Percentiles rank a stretch among this genome's conserved stretches.
These are phyloP conservation scores for Nesometra sesokonis DNA, from an alignment of 35 echinoderm and acorn worm species.

Conservation along the genomic window DNA sequence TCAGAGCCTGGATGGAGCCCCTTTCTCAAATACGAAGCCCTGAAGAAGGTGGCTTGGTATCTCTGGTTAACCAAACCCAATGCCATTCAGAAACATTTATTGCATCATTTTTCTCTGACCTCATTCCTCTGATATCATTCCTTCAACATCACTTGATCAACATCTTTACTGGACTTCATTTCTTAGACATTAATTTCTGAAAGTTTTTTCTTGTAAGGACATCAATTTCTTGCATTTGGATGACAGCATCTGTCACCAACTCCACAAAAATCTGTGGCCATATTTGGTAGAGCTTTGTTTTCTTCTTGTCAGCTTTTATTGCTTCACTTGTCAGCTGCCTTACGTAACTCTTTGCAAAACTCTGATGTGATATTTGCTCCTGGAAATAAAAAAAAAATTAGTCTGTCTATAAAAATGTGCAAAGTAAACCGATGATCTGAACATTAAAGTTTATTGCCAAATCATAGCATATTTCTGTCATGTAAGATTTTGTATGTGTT, in stretches of 20 bases:
- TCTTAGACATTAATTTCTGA: constrained; percentile 7
- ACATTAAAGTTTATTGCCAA: background rate
- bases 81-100: no score
- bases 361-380: constrained; percentile 32
- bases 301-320: constrained; percentile 43
- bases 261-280: constrained; percentile 69
- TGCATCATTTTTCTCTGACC: no score
- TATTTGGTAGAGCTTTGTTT: constrained; percentile 32
- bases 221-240: constrained; percentile 53
- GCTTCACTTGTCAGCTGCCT: constrained; percentile 56
- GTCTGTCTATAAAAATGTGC: background rate
- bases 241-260: constrained; percentile 53
- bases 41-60: no score
- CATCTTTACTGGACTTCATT: background rate
- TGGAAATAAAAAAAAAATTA: constrained; percentile 23
- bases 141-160: background rate
- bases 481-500: background rate
- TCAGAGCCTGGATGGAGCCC: no score
- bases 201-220: constrained; percentile 21
- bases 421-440: background rate
- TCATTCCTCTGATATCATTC: no score
- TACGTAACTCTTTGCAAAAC: constrained; percentile 57
- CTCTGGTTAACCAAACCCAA: no score
- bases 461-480: background rate
- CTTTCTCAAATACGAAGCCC: no score